phyloP scores from a whole-genome alignment of 2,113 vertebrate species.

The Eleginops maclovinus region DNA sequence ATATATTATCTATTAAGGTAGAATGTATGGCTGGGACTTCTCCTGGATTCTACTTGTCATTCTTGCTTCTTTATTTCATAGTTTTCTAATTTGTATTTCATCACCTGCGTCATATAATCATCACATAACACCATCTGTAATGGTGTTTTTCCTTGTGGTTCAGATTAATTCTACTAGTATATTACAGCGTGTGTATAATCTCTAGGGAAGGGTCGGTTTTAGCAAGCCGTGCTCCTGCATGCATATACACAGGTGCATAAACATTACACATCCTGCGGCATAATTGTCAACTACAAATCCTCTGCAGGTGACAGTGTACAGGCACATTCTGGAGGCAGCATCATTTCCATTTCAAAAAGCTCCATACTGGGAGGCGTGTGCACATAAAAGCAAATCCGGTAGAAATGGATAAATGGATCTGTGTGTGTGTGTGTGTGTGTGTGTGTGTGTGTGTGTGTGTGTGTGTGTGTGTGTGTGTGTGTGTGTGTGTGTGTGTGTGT shows the following conservation, averaged over 20 bases:
- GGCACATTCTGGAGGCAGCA: slow-evolving; percentile 25
- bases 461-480: too few species aligned
- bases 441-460: too few species aligned
- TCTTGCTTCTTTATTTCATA: neutral
- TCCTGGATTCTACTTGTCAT: neutral
- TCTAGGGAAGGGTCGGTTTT: slow-evolving; percentile 42
- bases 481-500: too few species aligned
- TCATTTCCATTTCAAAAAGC: slow-evolving; percentile 80
- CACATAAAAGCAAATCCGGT: slow-evolving; percentile 21
- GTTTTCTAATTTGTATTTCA: neutral
- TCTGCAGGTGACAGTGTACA: slow-evolving; percentile 53
- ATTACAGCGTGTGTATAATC: slow-evolving; percentile 24
- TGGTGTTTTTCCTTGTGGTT: slow-evolving; percentile 3
- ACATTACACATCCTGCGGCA: slow-evolving; percentile 24
- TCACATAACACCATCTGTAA: slow-evolving; percentile 6
- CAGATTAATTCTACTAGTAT: slow-evolving; percentile 27
- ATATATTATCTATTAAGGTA: neutral
- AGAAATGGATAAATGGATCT: neutral
- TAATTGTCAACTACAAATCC: slow-evolving; percentile 60
- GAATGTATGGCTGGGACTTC: neutral
- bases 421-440: neutral
- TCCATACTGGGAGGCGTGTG: slow-evolving; percentile 22
- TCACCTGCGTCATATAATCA: slow-evolving; percentile 9
- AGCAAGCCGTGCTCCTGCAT: slow-evolving; percentile 10
- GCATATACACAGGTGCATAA: slow-evolving; percentile 37